Evolutionary conservation across 2,888 invertebrate genomes (phyloP).

Genomic region (Clepsis dumicolana): DNA sequence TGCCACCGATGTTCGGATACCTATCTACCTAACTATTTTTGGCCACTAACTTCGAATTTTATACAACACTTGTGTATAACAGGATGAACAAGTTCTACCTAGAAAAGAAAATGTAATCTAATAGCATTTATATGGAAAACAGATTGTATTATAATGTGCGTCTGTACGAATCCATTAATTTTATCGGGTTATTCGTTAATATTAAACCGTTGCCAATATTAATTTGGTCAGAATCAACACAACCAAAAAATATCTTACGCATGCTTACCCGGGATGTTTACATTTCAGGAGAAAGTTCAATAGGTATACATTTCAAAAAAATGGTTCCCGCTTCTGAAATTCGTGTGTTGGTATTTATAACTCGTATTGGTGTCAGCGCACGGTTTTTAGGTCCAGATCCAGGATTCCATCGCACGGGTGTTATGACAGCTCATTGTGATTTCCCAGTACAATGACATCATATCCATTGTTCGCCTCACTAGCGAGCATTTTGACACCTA

Average conservation of each 20-base stretch:
- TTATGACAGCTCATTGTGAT: constrained; percentile 45
- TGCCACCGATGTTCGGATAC: background rate
- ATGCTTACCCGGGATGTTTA: background rate
- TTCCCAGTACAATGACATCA: constrained; percentile 32
- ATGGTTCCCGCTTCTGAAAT: constrained; percentile 52
- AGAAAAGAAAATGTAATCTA: background rate
- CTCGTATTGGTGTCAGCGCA: constrained; percentile 63
- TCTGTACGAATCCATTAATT: background rate
- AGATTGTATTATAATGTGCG: background rate
- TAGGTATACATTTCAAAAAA: constrained; percentile 48
- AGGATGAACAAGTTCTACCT: background rate
- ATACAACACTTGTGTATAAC: background rate
- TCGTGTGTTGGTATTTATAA: constrained; percentile 62
- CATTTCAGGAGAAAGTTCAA: constrained; percentile 21
- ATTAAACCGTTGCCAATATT: background rate
- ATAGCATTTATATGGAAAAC: background rate
- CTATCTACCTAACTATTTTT: background rate
- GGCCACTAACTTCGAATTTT: background rate
- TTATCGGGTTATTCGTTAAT: background rate
- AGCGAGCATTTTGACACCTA: constrained; percentile 5
- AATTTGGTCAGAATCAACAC: background rate
- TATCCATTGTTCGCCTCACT: constrained; percentile 17
- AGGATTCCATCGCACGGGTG: constrained; percentile 37
- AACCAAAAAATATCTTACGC: background rate
- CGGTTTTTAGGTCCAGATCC: constrained; percentile 47